Conservation (phyloP, 2,113 vertebrate genomes). For the Bubo bubo region DNA sequence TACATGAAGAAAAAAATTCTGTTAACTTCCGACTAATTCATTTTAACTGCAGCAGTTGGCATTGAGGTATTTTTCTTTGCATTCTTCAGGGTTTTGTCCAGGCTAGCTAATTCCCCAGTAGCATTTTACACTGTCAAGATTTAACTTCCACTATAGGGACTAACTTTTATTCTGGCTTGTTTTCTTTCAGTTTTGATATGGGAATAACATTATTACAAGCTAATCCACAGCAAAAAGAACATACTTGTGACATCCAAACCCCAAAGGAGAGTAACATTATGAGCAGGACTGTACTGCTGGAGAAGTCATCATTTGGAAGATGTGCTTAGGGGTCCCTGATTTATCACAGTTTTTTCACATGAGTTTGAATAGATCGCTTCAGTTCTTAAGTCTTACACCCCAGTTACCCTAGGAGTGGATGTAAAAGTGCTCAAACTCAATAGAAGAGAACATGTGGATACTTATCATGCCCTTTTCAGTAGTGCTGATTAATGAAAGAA, state of each 20-base stretch:
- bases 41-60: background rate
- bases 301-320: background rate
- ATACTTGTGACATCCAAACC: background rate
- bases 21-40: background rate
- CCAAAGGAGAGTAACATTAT: background rate
- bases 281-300: background rate
- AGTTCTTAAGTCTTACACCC: background rate
- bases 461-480: background rate
- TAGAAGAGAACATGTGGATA: background rate
- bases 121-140: background rate
- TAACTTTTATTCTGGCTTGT: background rate
- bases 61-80: background rate
- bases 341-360: background rate
- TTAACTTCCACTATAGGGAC: background rate
- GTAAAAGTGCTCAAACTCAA: background rate
- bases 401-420: background rate
- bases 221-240: background rate
- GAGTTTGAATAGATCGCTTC: background rate
- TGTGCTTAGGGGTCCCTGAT: background rate
- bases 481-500: background rate
- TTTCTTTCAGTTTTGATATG: background rate
- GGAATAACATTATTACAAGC: background rate
- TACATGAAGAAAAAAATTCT: background rate
- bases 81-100: background rate
- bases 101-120: background rate